phyloP scores from a whole-genome alignment of 2,888 invertebrate species.

The Archips crataeganus region DNA sequence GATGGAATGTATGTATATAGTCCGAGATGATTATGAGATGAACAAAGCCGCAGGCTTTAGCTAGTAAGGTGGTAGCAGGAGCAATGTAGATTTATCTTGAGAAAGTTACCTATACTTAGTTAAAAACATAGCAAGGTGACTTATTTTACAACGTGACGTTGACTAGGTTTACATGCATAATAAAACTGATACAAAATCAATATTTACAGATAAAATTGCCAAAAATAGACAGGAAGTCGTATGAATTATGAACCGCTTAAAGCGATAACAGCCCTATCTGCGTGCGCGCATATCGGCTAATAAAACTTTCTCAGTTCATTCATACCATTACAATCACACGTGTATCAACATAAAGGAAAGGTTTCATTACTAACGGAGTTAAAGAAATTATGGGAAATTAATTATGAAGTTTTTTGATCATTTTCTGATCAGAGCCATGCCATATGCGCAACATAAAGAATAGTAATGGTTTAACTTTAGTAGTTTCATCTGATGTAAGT shows the following conservation, averaged over 20 bases:
- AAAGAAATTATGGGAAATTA: constrained; percentile 2
- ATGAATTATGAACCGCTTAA: constrained; percentile 8
- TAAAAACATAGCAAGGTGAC: no score
- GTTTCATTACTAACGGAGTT: constrained; percentile 15
- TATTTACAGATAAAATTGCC: not conserved
- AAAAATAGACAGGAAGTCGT: constrained; percentile 14
- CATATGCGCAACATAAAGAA: not conserved
- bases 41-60: no score
- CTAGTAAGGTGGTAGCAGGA: no score
- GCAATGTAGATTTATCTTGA: no score
- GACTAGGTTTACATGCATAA: not conserved
- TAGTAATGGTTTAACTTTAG: no score
- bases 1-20: no score
- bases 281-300: constrained; percentile 6
- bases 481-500: no score
- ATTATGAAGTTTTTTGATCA: constrained; percentile 3
- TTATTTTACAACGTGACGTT: not conserved
- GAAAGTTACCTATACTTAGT: no score
- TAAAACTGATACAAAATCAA: not conserved
- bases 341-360: constrained; percentile 9
- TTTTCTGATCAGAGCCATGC: constrained; percentile 15
- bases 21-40: no score
- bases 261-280: constrained; percentile 16
- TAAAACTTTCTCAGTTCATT: constrained; percentile 35
- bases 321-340: constrained; percentile 30